phyloP scores from a whole-genome alignment of 2,113 vertebrate species.

The Platycercus adscitus region DNA sequence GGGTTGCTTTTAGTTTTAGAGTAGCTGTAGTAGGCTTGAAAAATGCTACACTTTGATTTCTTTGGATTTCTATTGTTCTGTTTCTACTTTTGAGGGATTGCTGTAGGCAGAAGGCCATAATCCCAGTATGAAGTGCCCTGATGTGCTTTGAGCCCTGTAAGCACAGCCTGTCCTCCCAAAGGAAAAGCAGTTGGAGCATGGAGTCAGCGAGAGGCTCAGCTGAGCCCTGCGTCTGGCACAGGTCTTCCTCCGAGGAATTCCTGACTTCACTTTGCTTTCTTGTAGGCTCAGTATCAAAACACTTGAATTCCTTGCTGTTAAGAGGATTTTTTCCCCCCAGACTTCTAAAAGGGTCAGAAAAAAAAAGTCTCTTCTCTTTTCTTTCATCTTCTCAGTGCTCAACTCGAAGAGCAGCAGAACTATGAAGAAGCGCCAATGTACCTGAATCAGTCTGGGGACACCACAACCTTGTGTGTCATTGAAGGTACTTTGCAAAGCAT shows the following conservation, averaged over 20 bases:
- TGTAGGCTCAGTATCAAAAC: background rate
- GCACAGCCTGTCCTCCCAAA: background rate
- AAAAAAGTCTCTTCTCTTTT: background rate
- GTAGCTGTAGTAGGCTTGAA: background rate
- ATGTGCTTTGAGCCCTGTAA: background rate
- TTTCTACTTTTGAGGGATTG: background rate
- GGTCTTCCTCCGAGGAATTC: background rate
- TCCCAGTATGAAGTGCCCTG: background rate
- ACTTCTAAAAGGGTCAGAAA: background rate
- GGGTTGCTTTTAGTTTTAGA: background rate
- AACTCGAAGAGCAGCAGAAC: slow-evolving; percentile 65
- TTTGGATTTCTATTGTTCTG: background rate
- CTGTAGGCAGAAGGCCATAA: background rate
- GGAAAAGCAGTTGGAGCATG: background rate
- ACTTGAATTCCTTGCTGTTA: background rate
- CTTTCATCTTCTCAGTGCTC: slow-evolving; percentile 57
- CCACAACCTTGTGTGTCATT: slow-evolving; percentile 44
- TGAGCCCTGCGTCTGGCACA: background rate
- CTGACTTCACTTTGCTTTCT: background rate
- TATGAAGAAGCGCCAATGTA: slow-evolving; percentile 60
- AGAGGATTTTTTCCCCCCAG: background rate
- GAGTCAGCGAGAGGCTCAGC: background rate
- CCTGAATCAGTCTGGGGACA: slow-evolving; percentile 55
- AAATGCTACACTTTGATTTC: accelerated
- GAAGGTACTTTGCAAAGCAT: slow-evolving; percentile 59